Evolutionary conservation across 2,888 invertebrate genomes (phyloP).

Genomic region (Xylota segnis): DNA sequence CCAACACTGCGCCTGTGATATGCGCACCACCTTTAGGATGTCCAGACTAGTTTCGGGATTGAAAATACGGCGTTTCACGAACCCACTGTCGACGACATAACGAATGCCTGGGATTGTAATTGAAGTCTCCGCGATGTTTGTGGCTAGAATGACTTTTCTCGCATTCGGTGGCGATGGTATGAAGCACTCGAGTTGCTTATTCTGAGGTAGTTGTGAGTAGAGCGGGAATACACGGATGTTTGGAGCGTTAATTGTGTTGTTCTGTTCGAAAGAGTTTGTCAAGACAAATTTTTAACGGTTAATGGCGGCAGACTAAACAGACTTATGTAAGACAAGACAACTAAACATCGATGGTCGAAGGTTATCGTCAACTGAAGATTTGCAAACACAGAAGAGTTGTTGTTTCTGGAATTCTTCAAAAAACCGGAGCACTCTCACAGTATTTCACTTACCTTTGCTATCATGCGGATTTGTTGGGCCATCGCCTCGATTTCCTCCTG

Average conservation of each 20-base stretch:
- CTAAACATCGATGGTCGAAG: background rate
- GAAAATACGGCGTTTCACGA: conserved; percentile 95
- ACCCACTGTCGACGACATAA: conserved; percentile 96
- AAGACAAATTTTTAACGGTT: conserved; percentile 30
- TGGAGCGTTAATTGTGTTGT: conserved; percentile 87
- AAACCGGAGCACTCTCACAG: background rate
- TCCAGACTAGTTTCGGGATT: conserved; percentile 93
- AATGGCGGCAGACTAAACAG: conserved; percentile 36
- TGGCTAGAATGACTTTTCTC: conserved; percentile 96
- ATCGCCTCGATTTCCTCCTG: conserved; percentile 98
- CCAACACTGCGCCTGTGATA: conserved; percentile 96
- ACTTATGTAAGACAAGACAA: conserved; percentile 26
- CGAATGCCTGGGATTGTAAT: conserved; percentile 97
- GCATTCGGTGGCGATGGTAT: conserved; percentile 89
- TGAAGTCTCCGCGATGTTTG: conserved; percentile 99
- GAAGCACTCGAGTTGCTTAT: conserved; percentile 95
- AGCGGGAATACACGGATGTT: conserved; percentile 92
- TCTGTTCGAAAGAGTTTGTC: conserved; percentile 82
- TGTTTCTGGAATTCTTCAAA: conserved; percentile 10
- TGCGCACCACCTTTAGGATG: conserved; percentile 90
- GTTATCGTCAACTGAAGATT: background rate
- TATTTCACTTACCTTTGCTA: conserved; percentile 86
- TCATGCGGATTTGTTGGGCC: conserved; percentile 89
- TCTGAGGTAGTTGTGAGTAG: conserved; percentile 95
- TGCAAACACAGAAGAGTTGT: background rate